phyloP scores from a whole-genome alignment of 2,797 vertebrate species.

The Chanos chanos region DNA sequence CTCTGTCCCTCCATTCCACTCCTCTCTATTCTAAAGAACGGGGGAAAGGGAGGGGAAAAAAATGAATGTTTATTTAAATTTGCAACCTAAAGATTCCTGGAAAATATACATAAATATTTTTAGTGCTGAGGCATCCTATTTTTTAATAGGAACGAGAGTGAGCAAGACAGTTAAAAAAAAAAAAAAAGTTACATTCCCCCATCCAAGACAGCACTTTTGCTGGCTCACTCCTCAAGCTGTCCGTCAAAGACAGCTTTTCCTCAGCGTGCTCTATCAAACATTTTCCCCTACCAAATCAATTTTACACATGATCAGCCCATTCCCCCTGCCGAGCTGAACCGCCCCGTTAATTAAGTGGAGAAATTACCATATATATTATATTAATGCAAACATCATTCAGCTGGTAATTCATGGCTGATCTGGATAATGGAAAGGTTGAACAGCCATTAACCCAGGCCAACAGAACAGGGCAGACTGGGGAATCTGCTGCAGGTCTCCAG shows the following conservation, averaged over 20 bases:
- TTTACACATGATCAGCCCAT: constrained; percentile 99
- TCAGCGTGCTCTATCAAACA: constrained; percentile 96
- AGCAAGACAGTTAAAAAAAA: constrained; percentile 27
- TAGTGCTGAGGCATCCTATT: constrained; percentile 76
- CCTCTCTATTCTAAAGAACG: constrained; percentile 2
- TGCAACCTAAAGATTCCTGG: constrained; percentile 58
- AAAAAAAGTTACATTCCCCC: constrained; percentile 55
- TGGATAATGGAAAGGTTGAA: constrained; percentile 99
- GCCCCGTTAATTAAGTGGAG: constrained; percentile 99
- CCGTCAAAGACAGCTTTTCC: constrained; percentile 81
- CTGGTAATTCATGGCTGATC: constrained; percentile 99
- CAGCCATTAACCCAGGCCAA: constrained; percentile 99
- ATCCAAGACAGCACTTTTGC: constrained; percentile 75
- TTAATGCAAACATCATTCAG: constrained; percentile 99
- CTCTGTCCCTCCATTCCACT: constrained; percentile 46
- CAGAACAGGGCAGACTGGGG: constrained; percentile 71
- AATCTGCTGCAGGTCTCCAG: constrained; percentile 87
- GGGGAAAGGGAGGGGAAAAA: not conserved
- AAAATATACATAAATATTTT: constrained; percentile 65
- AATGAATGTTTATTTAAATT: constrained; percentile 40
- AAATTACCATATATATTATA: constrained; percentile 99
- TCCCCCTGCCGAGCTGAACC: constrained; percentile 95
- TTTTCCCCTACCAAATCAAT: constrained; percentile 99
- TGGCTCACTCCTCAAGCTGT: constrained; percentile 79
- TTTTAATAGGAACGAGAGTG: constrained; percentile 66